Conservation (phyloP, 2,888 invertebrate species). For the Trissolcus brochymenae region DNA sequence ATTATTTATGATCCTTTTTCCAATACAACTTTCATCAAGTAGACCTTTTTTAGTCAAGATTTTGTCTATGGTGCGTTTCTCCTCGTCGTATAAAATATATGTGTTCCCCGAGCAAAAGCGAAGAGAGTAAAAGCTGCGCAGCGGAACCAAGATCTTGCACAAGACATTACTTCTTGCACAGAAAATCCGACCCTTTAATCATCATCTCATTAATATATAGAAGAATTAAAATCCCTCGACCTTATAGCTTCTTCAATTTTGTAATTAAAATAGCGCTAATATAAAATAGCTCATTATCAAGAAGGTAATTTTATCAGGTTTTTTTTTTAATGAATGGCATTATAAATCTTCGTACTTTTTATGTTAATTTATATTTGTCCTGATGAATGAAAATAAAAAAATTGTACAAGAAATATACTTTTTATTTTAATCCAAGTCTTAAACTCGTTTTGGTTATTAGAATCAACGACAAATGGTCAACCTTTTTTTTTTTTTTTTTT, state of each 20-base stretch:
- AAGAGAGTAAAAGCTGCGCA: constrained; percentile 33
- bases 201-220: constrained; percentile 38
- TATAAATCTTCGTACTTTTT: no score
- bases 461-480: no score
- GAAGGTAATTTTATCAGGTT: background rate
- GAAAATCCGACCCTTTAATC: constrained; percentile 36
- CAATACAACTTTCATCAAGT: constrained; percentile 31
- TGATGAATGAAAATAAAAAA: no score
- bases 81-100: constrained; percentile 21
- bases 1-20: constrained; percentile 19
- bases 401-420: no score
- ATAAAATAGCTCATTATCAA: background rate
- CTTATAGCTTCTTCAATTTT: constrained; percentile 13
- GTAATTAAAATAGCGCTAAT: constrained; percentile 41
- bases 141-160: no score
- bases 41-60: constrained; percentile 15
- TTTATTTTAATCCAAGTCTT: no score
- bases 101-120: constrained; percentile 35
- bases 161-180: constrained; percentile 14
- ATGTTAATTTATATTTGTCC: no score
- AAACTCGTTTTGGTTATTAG: no score
- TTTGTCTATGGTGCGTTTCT: constrained; percentile 18
- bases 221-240: constrained; percentile 20
- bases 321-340: no score
- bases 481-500: no score